Evolutionary conservation across 2,797 vertebrate genomes (phyloP), one percentile per base, ranked within the genome.

Genomic region (Gobionotothen gibberifrons): DNA sequence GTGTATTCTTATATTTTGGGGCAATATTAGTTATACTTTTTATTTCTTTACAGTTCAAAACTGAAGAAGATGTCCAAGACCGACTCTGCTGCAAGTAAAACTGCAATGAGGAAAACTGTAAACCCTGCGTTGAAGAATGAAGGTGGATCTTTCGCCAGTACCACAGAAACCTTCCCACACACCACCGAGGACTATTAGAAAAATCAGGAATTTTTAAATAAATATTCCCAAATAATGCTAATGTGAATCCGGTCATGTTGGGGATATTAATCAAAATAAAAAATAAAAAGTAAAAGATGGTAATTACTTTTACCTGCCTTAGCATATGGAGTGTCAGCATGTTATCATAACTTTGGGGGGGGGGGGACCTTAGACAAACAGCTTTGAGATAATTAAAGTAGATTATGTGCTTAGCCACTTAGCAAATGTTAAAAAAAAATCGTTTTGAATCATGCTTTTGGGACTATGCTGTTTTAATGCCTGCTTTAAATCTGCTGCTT

Each of bases 51-150:
- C 29, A 94, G 92, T 22, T 8, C 58, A 9, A 92, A 82, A 82
- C 85, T 93, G 72, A 85, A 76, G 61, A 86, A 67, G 52, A 67
- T 91, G 88, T 85, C 92, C 22, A 72, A 66, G 43, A 2, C 0
- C 0, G 2, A 2, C 19, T 1, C 66, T 46, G 47, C 60, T 47
- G 36, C 46, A 56, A 52, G 5, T 15, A 46, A 19, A 60, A 15
- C 39, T 14, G 5, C 2, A 12, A 44, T 0, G 36, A 70, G 9
- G 46, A 72, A 32, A 48, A 9, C 1, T 9, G 47, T 2, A 43
- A 64, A 19, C 0, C 8, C 2, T 13, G 3, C 64, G 9, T 5
- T 4, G 1, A 39, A 3, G 1, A 15, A 58, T 22, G 74, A 26
- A 57, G 64, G 47, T 10, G 72, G 36, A 53, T 57, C 49, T 51